A percentile compares a stretch with the other conserved stretches of the same genome.
phyloP scores from a whole-genome alignment of 2,888 invertebrate genomes.

The Candidula unifasciata region DNA sequence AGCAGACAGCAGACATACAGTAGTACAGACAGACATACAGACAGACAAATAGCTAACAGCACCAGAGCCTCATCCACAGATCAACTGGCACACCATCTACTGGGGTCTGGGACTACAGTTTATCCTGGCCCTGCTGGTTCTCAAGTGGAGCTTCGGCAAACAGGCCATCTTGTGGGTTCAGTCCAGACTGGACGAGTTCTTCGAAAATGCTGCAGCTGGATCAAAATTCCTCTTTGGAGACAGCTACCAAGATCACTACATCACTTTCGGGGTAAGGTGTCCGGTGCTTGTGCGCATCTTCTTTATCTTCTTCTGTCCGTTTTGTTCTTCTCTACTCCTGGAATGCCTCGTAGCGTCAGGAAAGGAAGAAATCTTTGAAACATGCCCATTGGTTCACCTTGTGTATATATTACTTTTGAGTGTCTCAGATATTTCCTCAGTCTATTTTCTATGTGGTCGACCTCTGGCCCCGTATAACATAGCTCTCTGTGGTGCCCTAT shows the following conservation, averaged over 20 bases:
- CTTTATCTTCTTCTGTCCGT: no score
- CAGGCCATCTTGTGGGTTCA: slow-evolving; percentile 85
- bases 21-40: not conserved
- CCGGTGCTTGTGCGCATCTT: no score
- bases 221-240: slow-evolving; percentile 89
- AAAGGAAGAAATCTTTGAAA: no score
- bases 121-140: slow-evolving; percentile 79
- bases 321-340: no score
- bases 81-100: slow-evolving; percentile 85
- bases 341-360: no score
- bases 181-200: slow-evolving; percentile 85
- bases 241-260: slow-evolving; percentile 80
- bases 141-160: slow-evolving; percentile 76
- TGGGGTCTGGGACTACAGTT: slow-evolving; percentile 90
- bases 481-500: no score
- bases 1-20: not conserved
- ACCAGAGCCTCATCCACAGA: slow-evolving; percentile 65
- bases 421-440: no score
- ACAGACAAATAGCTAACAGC: not conserved
- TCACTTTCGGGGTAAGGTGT: slow-evolving; percentile 89
- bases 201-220: slow-evolving; percentile 87
- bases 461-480: no score
- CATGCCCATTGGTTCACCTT: no score
- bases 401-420: no score
- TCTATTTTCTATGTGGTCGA: no score